These are phyloP conservation scores for Tolypeutes matacus DNA, from an alignment of 2,797 vertebrate genomes.

Conservation along the genomic window DNA sequence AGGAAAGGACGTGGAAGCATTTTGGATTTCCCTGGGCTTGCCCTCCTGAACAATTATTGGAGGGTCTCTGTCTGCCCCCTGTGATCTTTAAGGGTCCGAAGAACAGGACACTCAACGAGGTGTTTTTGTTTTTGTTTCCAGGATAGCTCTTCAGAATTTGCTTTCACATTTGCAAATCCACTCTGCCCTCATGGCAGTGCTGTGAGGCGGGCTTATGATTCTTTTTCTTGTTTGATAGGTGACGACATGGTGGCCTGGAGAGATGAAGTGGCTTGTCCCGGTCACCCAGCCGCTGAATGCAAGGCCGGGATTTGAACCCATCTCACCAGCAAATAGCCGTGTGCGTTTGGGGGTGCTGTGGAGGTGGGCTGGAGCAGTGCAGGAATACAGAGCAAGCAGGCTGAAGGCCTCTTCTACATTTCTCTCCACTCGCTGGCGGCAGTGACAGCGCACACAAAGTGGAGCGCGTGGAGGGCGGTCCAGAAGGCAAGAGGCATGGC, in stretches of 20 bases:
- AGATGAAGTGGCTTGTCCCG: background rate
- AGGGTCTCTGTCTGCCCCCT: background rate
- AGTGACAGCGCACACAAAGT: rapidly evolving
- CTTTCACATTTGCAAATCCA: background rate
- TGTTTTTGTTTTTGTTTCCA: background rate
- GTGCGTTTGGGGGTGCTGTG: no score
- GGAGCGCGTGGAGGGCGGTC: background rate
- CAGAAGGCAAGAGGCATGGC: background rate
- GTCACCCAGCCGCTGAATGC: background rate
- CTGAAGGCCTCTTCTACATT: background rate
- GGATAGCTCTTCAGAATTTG: background rate
- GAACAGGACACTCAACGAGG: background rate
- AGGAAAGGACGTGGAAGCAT: background rate
- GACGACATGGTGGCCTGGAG: background rate
- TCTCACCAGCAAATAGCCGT: background rate
- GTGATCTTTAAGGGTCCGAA: background rate
- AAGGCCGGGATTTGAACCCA: background rate
- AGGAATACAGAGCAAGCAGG: rapidly evolving
- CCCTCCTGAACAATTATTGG: background rate
- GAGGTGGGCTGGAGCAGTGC: background rate
- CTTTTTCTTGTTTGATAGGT: background rate
- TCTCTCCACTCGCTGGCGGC: rapidly evolving
- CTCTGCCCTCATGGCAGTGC: background rate
- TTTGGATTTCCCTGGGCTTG: background rate
- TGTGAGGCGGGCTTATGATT: background rate